These are phyloP conservation scores for Nymphalis io DNA, from an alignment of 1,140 invertebrate genomes.

Conservation along the genomic window DNA sequence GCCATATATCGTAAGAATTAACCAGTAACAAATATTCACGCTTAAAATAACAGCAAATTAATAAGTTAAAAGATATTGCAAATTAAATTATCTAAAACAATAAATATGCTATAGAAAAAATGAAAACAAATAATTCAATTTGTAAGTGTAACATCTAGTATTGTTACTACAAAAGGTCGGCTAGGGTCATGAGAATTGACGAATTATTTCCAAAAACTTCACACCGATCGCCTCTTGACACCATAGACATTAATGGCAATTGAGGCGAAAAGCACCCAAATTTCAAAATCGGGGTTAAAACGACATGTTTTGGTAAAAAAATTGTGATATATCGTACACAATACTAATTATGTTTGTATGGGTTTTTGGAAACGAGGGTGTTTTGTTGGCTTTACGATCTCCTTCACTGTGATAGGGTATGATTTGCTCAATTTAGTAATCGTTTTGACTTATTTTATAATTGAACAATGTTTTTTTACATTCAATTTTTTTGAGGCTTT, in stretches of 20 bases:
- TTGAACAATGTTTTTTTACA: neutral
- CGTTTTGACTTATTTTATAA: conserved; percentile 10
- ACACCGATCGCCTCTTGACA: conserved; percentile 68
- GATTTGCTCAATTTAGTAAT: conserved; percentile 37
- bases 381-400: conserved; percentile 48
- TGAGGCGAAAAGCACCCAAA: conserved; percentile 59
- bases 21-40: too few relatives aligned
- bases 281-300: conserved; percentile 68
- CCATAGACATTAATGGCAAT: conserved; percentile 60
- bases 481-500: neutral
- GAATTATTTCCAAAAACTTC: conserved; percentile 54
- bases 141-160: neutral
- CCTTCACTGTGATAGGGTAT: conserved; percentile 38
- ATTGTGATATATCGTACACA: conserved; percentile 61
- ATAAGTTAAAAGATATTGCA: too few relatives aligned
- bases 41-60: too few relatives aligned
- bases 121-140: neutral
- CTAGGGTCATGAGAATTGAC: conserved; percentile 66
- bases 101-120: neutral
- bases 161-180: conserved; percentile 38
- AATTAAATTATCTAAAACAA: too few relatives aligned
- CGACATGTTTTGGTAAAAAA: conserved; percentile 72
- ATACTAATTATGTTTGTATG: conserved; percentile 77
- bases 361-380: conserved; percentile 49
- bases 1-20: too few relatives aligned